Evolutionary conservation across 2,888 invertebrate genomes (phyloP).

Genomic region (Rosalia funebris): DNA sequence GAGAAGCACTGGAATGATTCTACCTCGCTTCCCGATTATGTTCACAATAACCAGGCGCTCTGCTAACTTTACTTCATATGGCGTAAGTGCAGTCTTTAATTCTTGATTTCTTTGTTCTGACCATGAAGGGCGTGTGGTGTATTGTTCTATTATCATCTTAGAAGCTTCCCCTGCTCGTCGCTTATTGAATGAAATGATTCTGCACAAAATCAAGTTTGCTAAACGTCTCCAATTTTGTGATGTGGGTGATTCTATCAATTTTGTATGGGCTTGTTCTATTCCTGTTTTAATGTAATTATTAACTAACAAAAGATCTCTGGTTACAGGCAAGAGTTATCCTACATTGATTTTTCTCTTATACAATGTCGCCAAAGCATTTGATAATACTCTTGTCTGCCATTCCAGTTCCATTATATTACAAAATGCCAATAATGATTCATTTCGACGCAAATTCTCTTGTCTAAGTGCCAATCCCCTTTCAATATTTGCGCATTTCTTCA

Average conservation of each 20-base stretch:
- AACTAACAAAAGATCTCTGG: slow-evolving; percentile 32
- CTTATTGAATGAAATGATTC: slow-evolving; percentile 39
- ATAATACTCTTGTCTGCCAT: slow-evolving; percentile 28
- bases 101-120: slow-evolving; percentile 14
- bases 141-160: slow-evolving; percentile 29
- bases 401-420: slow-evolving; percentile 29
- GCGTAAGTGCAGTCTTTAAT: slow-evolving; percentile 20
- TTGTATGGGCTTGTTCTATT: slow-evolving; percentile 6
- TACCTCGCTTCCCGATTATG: slow-evolving; percentile 17
- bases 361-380: slow-evolving; percentile 30
- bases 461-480: slow-evolving; percentile 29
- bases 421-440: slow-evolving; percentile 22
- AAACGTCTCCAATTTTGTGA: slow-evolving; percentile 14
- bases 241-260: slow-evolving; percentile 1
- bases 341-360: slow-evolving; percentile 23
- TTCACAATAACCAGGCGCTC: slow-evolving; percentile 14
- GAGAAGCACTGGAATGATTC: slow-evolving; percentile 27
- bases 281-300: slow-evolving; percentile 29
- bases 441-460: slow-evolving; percentile 12
- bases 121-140: slow-evolving; percentile 30
- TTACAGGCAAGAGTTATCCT: slow-evolving; percentile 33
- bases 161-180: slow-evolving; percentile 34
- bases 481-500: slow-evolving; percentile 31
- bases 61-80: slow-evolving; percentile 28
- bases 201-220: slow-evolving; percentile 3